phyloP scores from a whole-genome alignment of 1,140 invertebrate species.

The Macrocentrus cingulum region DNA sequence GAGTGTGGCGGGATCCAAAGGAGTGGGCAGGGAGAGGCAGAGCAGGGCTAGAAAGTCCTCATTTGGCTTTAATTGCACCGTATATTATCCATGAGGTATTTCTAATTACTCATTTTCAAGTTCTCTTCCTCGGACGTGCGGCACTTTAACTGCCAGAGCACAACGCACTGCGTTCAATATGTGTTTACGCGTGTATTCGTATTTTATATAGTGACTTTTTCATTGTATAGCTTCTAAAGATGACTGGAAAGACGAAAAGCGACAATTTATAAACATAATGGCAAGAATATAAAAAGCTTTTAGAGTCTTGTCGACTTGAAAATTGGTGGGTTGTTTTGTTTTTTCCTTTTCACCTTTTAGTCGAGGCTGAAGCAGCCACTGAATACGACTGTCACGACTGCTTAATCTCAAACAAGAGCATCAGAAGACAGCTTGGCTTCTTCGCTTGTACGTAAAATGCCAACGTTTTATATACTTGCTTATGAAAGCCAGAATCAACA shows the following conservation, averaged over 20 bases:
- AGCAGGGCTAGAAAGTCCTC: constrained; percentile 28
- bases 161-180: constrained; percentile 16
- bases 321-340: background rate
- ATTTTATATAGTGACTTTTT: too few relatives aligned
- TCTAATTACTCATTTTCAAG: constrained; percentile 40
- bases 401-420: too few relatives aligned
- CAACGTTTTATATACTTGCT: too few relatives aligned
- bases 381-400: constrained; percentile 8
- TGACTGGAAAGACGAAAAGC: background rate
- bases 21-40: constrained; percentile 14
- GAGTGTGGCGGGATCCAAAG: background rate
- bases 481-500: background rate
- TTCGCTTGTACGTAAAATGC: background rate
- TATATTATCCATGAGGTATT: constrained; percentile 42
- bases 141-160: background rate
- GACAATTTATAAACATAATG: background rate
- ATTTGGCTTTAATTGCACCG: constrained; percentile 38
- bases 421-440: background rate
- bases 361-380: constrained; percentile 17
- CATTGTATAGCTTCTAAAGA: too few relatives aligned
- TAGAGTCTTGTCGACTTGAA: background rate
- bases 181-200: background rate
- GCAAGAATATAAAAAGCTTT: background rate
- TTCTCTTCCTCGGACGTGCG: constrained; percentile 15
- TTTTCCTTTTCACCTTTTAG: background rate